A percentile compares a stretch with the other conserved stretches of the same genome.
Evolutionary conservation across 2,113 vertebrate genomes (phyloP).

Genomic region (Engystomops pustulosus): DNA sequence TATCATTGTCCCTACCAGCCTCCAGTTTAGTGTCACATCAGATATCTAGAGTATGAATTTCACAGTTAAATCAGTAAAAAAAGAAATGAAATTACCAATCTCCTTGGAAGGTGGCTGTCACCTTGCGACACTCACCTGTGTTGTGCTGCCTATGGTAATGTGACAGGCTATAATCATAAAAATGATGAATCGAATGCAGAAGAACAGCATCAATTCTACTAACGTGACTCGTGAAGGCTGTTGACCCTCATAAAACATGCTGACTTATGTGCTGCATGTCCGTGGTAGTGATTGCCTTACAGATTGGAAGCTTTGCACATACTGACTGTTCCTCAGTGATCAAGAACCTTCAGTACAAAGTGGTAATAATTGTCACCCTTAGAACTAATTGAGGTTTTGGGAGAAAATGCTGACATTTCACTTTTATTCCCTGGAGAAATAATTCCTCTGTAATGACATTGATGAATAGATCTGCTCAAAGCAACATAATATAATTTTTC

Average conservation of each 20-base stretch:
- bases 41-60: constrained; percentile 33
- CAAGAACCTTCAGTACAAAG: constrained; percentile 5
- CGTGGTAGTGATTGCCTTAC: constrained; percentile 36
- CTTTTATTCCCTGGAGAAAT: not conserved
- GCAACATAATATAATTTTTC: not conserved
- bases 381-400: not conserved
- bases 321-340: not conserved
- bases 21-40: constrained; percentile 27
- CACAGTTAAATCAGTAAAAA: constrained; percentile 14
- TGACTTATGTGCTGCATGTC: constrained; percentile 49
- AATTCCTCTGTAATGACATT: not conserved
- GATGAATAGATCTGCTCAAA: not conserved
- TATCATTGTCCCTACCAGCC: constrained; percentile 24
- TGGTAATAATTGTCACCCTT: constrained; percentile 1
- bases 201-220: constrained; percentile 48
- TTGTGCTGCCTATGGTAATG: constrained; percentile 54
- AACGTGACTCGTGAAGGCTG: constrained; percentile 48
- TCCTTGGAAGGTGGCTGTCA: constrained; percentile 53
- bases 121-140: constrained; percentile 52
- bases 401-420: constrained; percentile 8
- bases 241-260: constrained; percentile 52
- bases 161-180: constrained; percentile 55
- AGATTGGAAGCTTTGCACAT: constrained; percentile 10
- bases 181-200: constrained; percentile 51
- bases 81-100: constrained; percentile 44